Evolutionary conservation across 1,140 invertebrate genomes (phyloP).

Genomic region (Coptotermes formosanus): DNA sequence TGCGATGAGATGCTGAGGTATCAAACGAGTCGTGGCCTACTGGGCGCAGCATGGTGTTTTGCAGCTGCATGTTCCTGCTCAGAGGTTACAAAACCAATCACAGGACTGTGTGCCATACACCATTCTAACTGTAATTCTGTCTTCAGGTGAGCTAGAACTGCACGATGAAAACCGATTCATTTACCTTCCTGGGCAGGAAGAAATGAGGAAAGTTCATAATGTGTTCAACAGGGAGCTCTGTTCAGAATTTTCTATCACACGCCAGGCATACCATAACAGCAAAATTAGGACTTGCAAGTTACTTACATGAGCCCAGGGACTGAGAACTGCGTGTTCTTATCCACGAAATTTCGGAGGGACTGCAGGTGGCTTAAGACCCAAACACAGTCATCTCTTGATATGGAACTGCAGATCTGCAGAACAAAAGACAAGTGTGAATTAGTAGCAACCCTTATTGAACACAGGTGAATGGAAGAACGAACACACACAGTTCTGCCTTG

Average conservation of each 20-base stretch:
- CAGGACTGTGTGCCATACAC: not conserved
- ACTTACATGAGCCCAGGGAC: constrained; percentile 5
- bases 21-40: not conserved
- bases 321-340: constrained; percentile 57
- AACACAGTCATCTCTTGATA: constrained; percentile 57
- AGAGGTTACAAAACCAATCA: not conserved
- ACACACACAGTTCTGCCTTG: too few relatives aligned
- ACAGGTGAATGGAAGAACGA: too few relatives aligned
- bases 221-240: too few relatives aligned
- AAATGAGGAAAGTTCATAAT: too few relatives aligned
- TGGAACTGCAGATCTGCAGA: constrained; percentile 50
- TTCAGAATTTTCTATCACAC: too few relatives aligned
- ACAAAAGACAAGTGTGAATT: not conserved
- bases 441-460: too few relatives aligned
- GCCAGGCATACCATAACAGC: too few relatives aligned
- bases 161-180: too few relatives aligned
- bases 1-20: not conserved
- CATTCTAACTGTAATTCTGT: not conserved
- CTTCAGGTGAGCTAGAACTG: too few relatives aligned
- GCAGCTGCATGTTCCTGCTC: constrained; percentile 21
- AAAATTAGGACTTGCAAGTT: too few relatives aligned
- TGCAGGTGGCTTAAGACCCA: constrained; percentile 60
- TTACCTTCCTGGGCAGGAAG: too few relatives aligned
- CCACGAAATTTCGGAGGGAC: constrained; percentile 62
- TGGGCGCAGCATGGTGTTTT: not conserved